A percentile compares a stretch with the other conserved stretches of the same genome.
phyloP scores from a whole-genome alignment of 1,140 invertebrate species.

The Leptinotarsa undecemlineata region DNA sequence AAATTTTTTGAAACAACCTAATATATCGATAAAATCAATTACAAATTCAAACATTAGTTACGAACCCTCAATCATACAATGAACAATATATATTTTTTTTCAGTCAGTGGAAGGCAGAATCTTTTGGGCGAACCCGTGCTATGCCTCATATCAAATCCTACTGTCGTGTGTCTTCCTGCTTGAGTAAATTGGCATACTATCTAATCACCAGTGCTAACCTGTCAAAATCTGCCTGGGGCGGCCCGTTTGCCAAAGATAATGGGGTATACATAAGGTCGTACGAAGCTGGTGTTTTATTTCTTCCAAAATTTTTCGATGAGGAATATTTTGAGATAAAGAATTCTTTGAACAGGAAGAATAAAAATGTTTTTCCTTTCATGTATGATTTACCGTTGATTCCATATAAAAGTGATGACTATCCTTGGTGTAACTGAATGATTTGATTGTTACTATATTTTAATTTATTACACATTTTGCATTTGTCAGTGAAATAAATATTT shows the following conservation, averaged over 20 bases:
- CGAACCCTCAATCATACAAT: too few species aligned
- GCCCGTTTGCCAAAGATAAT: constrained; percentile 65
- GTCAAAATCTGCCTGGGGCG: constrained; percentile 95
- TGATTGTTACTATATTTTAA: neutral
- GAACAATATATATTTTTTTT: constrained; percentile 41
- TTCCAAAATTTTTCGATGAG: constrained; percentile 82
- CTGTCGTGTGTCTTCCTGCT: constrained; percentile 72
- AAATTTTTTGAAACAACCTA: too few species aligned
- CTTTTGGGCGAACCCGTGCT: constrained; percentile 69
- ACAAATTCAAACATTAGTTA: too few species aligned
- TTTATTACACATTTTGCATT: neutral
- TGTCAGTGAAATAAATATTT: neutral
- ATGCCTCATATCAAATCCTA: constrained; percentile 96
- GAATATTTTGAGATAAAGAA: constrained; percentile 53
- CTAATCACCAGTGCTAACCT: constrained; percentile 90
- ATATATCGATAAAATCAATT: too few species aligned
- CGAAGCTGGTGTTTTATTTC: constrained; percentile 88
- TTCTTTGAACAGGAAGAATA: constrained; percentile 53
- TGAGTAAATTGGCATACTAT: constrained; percentile 74
- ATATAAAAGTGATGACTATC: constrained; percentile 66
- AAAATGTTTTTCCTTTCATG: constrained; percentile 70
- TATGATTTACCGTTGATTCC: constrained; percentile 75
- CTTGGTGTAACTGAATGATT: constrained; percentile 57
- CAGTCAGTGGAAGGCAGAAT: constrained; percentile 83
- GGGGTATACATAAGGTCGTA: constrained; percentile 82